Evolutionary conservation across 2,888 invertebrate species (phyloP).

Genomic region (Chesias legatella): DNA sequence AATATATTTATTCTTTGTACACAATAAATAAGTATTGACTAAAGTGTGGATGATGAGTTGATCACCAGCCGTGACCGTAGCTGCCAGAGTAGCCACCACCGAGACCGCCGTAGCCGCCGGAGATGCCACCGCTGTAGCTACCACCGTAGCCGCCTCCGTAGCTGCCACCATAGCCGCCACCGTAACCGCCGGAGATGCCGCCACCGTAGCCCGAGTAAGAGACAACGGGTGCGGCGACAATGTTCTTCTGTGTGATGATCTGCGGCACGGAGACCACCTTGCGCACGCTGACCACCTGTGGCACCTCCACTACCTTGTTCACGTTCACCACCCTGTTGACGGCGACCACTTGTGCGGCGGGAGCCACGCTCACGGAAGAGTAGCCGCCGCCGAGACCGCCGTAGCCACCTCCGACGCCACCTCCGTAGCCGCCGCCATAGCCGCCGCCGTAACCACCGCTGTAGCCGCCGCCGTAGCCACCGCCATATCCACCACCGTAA

Average conservation of each 20-base stretch:
- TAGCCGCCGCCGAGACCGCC: conserved; percentile 6
- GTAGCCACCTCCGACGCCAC: conserved; percentile 13
- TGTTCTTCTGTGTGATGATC: conserved; percentile 49
- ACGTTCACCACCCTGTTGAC: conserved; percentile 46
- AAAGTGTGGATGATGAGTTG: conserved; percentile 4
- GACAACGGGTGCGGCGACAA: conserved; percentile 37
- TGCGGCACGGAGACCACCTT: conserved; percentile 52
- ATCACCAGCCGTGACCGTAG: conserved; percentile 32
- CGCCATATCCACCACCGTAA: conserved; percentile 11
- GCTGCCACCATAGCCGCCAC: conserved; percentile 15
- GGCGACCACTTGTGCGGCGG: conserved; percentile 33
- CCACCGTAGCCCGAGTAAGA: conserved; percentile 19
- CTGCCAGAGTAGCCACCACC: conserved; percentile 3
- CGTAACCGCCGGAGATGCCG: conserved; percentile 11
- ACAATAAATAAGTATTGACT: conserved; percentile 16
- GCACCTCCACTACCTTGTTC: conserved; percentile 43
- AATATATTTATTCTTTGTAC: conserved; percentile 5
- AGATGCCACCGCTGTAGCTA: conserved; percentile 10
- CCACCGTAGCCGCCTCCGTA: conserved; percentile 17
- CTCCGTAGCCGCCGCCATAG: conserved; percentile 18
- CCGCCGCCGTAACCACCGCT: conserved; percentile 15
- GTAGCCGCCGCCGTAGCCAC: conserved; percentile 20
- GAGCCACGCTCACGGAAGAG: conserved; percentile 34
- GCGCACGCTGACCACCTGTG: conserved; percentile 44
- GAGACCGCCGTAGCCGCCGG: conserved; percentile 8